Evolutionary conservation across 2,888 invertebrate species (phyloP).

Genomic region (Atrina japonica): DNA sequence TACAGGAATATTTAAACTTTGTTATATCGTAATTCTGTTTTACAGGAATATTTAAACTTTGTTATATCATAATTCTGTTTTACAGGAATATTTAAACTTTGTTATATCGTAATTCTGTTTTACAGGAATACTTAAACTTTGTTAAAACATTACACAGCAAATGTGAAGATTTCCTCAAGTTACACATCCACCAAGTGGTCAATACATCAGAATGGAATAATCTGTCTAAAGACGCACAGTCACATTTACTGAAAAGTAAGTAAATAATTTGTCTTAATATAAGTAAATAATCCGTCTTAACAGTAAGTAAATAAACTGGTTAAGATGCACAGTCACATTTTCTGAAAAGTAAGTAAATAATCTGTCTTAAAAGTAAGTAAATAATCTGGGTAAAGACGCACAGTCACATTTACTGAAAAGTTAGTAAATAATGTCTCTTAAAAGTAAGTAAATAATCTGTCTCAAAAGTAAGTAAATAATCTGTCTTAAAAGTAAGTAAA

Average conservation of each 20-base stretch:
- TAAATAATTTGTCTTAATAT: not conserved
- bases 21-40: too few species aligned
- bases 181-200: slow-evolving; percentile 69
- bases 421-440: slow-evolving; percentile 30
- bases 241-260: slow-evolving; percentile 62
- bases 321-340: too few species aligned
- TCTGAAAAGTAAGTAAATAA: too few species aligned
- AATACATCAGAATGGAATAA: slow-evolving; percentile 64
- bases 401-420: slow-evolving; percentile 62
- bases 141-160: slow-evolving; percentile 59
- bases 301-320: too few species aligned
- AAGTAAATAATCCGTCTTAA: not conserved
- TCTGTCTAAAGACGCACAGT: slow-evolving; percentile 57
- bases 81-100: too few species aligned
- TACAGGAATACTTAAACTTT: slow-evolving; percentile 67
- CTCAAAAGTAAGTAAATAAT: too few species aligned
- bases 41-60: too few species aligned
- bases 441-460: not conserved
- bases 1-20: too few species aligned
- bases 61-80: too few species aligned
- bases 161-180: slow-evolving; percentile 67
- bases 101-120: too few species aligned
- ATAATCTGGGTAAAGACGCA: slow-evolving; percentile 53
- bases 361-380: too few species aligned
- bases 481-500: too few species aligned